Evolutionary conservation across 2,113 vertebrate species (phyloP).

Genomic region (Tichodroma muraria): DNA sequence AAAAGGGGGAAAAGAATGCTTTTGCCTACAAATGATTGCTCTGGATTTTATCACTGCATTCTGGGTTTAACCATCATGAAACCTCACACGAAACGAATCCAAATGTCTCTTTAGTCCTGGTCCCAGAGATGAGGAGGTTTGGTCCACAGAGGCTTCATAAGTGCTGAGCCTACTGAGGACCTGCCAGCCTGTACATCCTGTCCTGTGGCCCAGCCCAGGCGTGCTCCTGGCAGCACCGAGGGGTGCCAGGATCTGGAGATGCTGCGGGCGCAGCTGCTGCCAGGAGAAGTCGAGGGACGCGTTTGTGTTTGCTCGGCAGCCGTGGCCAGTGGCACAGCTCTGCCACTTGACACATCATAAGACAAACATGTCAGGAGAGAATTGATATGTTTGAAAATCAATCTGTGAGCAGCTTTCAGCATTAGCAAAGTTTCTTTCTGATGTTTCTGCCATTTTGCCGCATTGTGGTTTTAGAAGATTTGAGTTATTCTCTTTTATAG

Average conservation of each 20-base stretch:
- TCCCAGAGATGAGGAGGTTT: background rate
- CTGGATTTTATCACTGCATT: background rate
- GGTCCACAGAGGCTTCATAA: background rate
- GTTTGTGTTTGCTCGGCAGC: rapidly evolving
- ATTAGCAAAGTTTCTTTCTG: background rate
- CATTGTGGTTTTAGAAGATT: background rate
- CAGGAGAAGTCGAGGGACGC: background rate
- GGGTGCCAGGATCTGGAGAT: background rate
- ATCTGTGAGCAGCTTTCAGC: background rate
- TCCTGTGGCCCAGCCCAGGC: background rate
- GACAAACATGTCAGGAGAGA: background rate
- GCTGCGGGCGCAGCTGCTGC: background rate
- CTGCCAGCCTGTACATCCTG: background rate
- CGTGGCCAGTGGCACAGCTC: background rate
- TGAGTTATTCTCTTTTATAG: background rate
- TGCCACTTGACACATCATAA: background rate
- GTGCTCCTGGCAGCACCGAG: background rate
- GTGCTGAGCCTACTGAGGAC: background rate
- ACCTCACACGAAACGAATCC: rapidly evolving
- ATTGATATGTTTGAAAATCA: background rate
- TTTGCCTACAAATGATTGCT: background rate
- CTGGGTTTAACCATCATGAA: background rate
- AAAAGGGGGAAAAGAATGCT: rapidly evolving
- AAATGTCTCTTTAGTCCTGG: background rate
- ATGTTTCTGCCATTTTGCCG: background rate